A percentile compares a stretch with the other conserved stretches of the same genome.
These are phyloP conservation scores for Lomographa bimaculata DNA, from an alignment of 2,888 invertebrate species.

Conservation along the genomic window DNA sequence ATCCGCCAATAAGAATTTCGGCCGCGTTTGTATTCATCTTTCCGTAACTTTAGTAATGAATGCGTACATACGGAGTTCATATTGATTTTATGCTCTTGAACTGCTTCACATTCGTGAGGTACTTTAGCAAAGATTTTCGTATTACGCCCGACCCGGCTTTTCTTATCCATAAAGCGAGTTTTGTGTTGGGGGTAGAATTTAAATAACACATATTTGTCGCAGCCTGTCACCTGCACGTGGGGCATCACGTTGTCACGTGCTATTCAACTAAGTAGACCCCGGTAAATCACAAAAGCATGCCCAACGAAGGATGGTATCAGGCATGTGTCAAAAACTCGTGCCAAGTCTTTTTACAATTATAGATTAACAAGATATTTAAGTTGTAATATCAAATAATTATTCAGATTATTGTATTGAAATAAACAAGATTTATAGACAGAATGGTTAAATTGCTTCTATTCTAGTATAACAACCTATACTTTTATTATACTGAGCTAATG, in stretches of 20 bases:
- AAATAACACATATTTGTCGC: too few species aligned
- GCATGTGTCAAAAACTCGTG: too few species aligned
- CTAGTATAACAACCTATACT: too few species aligned
- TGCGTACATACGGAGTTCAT: neutral
- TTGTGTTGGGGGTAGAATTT: too few species aligned
- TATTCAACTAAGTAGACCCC: too few species aligned
- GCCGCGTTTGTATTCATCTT: slow-evolving; percentile 10
- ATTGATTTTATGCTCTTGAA: slow-evolving; percentile 2
- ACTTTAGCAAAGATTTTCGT: neutral
- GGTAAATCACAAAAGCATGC: too few species aligned
- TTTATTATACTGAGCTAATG: too few species aligned
- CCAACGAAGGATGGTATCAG: too few species aligned
- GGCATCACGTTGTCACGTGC: too few species aligned
- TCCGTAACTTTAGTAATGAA: slow-evolving; percentile 11
- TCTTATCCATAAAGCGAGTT: neutral
- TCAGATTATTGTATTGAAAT: slow-evolving; percentile 28
- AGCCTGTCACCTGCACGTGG: too few species aligned
- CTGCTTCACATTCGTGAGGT: neutral
- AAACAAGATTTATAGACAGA: slow-evolving; percentile 13
- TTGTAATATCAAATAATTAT: slow-evolving; percentile 28
- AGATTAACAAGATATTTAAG: too few species aligned
- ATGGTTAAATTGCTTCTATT: neutral
- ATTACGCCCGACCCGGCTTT: neutral
- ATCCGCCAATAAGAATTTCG: neutral
- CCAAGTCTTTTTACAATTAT: too few species aligned